Evolutionary conservation across 2,113 vertebrate species (phyloP), one percentile per base, ranked within the genome.

Genomic region (Tamias sibiricus): DNA sequence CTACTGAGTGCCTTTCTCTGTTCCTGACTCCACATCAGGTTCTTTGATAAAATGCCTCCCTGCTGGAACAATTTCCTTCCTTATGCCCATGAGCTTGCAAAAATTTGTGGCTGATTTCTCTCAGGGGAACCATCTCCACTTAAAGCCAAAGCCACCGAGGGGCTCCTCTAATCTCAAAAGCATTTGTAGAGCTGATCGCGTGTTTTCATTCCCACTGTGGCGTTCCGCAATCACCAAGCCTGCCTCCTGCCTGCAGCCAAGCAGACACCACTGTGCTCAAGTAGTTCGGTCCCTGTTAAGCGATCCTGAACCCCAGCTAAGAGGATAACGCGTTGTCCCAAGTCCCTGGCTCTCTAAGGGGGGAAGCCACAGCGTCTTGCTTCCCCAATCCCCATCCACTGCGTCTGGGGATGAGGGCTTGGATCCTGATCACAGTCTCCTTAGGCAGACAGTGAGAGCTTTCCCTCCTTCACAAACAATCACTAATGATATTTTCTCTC

Each of bases 151-250:
- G 95, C 94, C 35, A 30, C 81, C 84, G 32, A 93, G 74, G 86
- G 92, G 86, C 96, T 97, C 71, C 52, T 94, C 49, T 97, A 72
- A 75, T 95, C 96, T 95, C 69, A 68, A 47, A 98, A 97, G 90
- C 20, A 17, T 94, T 98, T 87, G 71, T 82, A 30, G 85, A 59
- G 76, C 82, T 93, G 32, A 93, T 94, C 42, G 66, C 49, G 0
- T 47, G 40, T 83, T 96, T 95, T 49, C 32, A 72, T 79, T 82
- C 79, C 32, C 2, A 2, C 54, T 68, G 69, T 66, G 49, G 79
- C 20, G 19, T 87, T 69, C 68, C 4, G 19, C 69, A 52, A 57
- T 72, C n/a, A 13, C 28, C 59, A n/a, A 24, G n/a, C 19, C 64
- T n/a, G n/a, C 80, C 44, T 68, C 0, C 6, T 0, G 24, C 44